Base-by-base conservation (phyloP, 2,888 invertebrate species). In the Dermolepida albohirtum region DNA sequence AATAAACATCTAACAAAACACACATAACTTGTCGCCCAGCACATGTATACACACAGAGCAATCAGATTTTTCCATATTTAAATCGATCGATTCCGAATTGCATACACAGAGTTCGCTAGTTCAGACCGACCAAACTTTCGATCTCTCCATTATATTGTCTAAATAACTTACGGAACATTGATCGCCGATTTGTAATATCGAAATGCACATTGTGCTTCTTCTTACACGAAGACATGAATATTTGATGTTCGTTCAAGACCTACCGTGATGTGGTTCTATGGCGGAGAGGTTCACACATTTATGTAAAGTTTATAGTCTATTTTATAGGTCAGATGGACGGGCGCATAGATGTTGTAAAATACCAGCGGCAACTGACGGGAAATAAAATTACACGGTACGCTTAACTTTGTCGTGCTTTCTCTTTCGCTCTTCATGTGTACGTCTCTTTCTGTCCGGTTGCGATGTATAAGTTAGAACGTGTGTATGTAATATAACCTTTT, bases 101-200 rank as follows among this genome's bases (percentile, higher is more conserved):
- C 29, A 34, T 12, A 44, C n/a, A 22, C 22, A n/a, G 2, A 22
- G 22, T 22, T 2, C 4, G 22, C 4, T 1, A 1, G 22, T 22
- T 22, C 22, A 4, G 22, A 22, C 22, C 22, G 22, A 22, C 12
- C 8, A 29, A 22, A 27, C 22, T 44, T 41, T 41, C 14, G 22
- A 55, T 11, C 40, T 57, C 44, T 59, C 27, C 44, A 59, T 43
- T 29, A 59, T 44, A 59, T 59, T 44, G 47, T 44, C 12, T 67
- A 68, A 68, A 73, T 73, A 71, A 72, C 68, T 71, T 70, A 73
- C 69, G 66, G 70, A 70, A 67, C 72, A 70, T 69, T 71, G 71
- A 70, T 68, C 71, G 69, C 57, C 69, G 71, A 71, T 70, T 70
- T 69, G 57, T 65, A 66, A 71, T 66, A 68, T 65, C 55, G 55